A percentile compares a stretch with the other conserved stretches of the same genome.
Evolutionary conservation across 2,888 invertebrate genomes (phyloP).

Genomic region (Ashinkailepas kermadecensis): DNA sequence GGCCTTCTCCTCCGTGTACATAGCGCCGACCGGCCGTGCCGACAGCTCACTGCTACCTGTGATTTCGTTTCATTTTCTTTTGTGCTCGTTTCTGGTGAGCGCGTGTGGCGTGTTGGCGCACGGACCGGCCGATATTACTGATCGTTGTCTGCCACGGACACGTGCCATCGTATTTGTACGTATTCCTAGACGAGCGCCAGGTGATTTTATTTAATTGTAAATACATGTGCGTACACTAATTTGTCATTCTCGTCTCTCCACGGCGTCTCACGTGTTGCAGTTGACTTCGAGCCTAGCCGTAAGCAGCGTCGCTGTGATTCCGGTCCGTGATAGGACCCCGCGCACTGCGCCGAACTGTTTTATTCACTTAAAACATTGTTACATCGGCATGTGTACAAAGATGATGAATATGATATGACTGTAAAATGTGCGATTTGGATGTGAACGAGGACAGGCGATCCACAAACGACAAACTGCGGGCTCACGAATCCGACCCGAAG

Average conservation of each 20-base stretch:
- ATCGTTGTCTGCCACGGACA: not conserved
- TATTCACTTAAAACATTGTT: slow-evolving; percentile 21
- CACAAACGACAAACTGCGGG: no score
- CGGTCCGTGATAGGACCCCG: not conserved
- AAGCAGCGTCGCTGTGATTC: not conserved
- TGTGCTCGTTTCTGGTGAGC: not conserved
- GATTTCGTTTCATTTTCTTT: slow-evolving; percentile 21
- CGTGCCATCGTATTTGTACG: slow-evolving; percentile 21
- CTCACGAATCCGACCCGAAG: no score
- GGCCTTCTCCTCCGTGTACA: slow-evolving; percentile 43
- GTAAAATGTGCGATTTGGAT: not conserved
- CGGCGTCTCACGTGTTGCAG: not conserved
- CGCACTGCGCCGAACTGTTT: not conserved
- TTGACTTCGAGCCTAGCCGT: not conserved
- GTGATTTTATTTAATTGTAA: slow-evolving; percentile 21
- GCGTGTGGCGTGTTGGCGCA: not conserved
- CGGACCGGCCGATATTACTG: slow-evolving; percentile 3
- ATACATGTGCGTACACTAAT: slow-evolving; percentile 18
- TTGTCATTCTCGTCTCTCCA: not conserved
- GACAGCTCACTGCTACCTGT: slow-evolving; percentile 19
- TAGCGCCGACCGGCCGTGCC: not conserved
- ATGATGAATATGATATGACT: slow-evolving; percentile 16
- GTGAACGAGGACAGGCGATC: not conserved
- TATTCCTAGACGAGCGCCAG: slow-evolving; percentile 12
- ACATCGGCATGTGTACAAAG: slow-evolving; percentile 21